phyloP scores from a whole-genome alignment of 2,888 invertebrate genomes.

The Pseudoips prasinana region DNA sequence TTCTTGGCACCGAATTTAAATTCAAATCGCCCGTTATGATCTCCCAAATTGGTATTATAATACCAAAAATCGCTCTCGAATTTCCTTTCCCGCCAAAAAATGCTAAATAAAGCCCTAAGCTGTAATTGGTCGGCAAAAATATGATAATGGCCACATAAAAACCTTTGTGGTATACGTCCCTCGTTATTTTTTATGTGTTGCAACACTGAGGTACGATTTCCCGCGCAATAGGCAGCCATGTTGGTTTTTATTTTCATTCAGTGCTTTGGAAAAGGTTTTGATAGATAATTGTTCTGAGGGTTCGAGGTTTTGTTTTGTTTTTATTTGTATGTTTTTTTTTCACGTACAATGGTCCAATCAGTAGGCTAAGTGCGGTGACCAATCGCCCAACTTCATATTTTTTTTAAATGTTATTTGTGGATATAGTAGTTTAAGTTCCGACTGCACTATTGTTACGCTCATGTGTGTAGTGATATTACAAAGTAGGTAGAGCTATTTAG shows the following conservation, averaged over 20 bases:
- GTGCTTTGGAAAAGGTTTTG: constrained; percentile 19
- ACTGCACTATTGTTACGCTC: too few species aligned
- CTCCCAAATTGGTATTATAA: constrained; percentile 34
- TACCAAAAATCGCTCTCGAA: constrained; percentile 30
- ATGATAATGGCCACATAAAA: constrained; percentile 71
- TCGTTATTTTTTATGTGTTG: constrained; percentile 61
- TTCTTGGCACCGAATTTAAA: constrained; percentile 10
- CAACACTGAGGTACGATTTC: constrained; percentile 45
- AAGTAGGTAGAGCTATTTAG: too few species aligned
- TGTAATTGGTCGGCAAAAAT: constrained; percentile 66
- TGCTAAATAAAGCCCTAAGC: constrained; percentile 55
- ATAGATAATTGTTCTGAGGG: too few species aligned
- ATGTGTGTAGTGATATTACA: too few species aligned
- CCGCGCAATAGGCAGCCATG: constrained; percentile 51
- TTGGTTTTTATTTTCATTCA: constrained; percentile 45
- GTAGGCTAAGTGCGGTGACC: too few species aligned
- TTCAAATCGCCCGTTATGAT: constrained; percentile 24
- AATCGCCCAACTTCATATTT: too few species aligned
- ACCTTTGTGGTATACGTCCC: constrained; percentile 56
- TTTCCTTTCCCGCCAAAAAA: constrained; percentile 50
- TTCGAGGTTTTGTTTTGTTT: too few species aligned
- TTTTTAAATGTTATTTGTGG: too few species aligned
- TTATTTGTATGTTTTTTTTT: too few species aligned
- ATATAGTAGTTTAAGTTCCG: too few species aligned
- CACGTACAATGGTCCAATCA: too few species aligned